Evolutionary conservation across 1,140 invertebrate genomes (phyloP).

Genomic region (Muscidifurax raptorellus): DNA sequence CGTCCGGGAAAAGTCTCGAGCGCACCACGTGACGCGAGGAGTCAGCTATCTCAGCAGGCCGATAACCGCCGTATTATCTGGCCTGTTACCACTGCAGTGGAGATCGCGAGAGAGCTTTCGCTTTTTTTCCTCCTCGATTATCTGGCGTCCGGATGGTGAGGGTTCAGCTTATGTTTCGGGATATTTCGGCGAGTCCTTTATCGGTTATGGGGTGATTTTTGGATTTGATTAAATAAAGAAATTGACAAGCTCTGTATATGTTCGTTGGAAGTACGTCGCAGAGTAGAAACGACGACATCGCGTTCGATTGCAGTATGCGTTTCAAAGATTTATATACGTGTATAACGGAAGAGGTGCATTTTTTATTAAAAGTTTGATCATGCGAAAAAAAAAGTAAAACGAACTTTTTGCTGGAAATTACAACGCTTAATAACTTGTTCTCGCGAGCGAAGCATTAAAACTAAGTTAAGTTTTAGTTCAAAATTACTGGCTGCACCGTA

Average conservation of each 20-base stretch:
- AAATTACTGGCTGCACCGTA: not conserved
- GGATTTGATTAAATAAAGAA: not conserved
- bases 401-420: not conserved
- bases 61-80: constrained; percentile 63
- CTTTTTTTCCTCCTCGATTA: not conserved
- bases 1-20: constrained; percentile 28
- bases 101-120: constrained; percentile 10
- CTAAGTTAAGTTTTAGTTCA: constrained; percentile 14
- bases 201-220: not conserved
- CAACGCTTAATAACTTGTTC: not conserved
- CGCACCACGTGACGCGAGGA: constrained; percentile 52
- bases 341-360: not conserved
- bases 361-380: not conserved
- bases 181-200: not conserved
- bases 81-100: constrained; percentile 30
- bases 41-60: constrained; percentile 58
- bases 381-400: not conserved
- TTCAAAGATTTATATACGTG: too few species aligned
- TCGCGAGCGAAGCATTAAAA: not conserved
- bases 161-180: not conserved
- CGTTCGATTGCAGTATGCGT: too few species aligned
- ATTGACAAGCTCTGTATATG: too few species aligned
- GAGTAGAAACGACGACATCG: too few species aligned
- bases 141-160: not conserved
- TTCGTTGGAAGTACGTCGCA: too few species aligned